Conservation (phyloP, 2,797 vertebrate species). For the Megalops cyprinoides region DNA sequence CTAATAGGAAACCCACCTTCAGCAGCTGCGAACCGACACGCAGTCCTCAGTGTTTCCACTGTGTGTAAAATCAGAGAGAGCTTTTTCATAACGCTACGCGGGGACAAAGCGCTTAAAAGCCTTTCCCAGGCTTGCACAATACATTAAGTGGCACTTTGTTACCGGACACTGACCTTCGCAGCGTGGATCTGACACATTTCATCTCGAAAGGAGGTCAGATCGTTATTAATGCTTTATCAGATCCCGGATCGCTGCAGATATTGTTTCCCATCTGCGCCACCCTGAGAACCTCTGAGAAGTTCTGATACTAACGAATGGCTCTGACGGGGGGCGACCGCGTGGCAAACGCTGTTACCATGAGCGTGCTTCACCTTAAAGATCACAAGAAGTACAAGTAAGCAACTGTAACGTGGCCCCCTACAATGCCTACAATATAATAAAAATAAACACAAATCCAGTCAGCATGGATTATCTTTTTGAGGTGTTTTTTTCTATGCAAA, state of each 20-base stretch:
- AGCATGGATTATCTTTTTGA: neutral
- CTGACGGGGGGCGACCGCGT: neutral
- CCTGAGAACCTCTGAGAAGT: constrained; percentile 13
- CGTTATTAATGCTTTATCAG: constrained; percentile 24
- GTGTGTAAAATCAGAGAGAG: neutral
- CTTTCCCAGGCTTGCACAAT: neutral
- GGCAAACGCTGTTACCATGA: neutral
- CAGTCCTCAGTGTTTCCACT: neutral
- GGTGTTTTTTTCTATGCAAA: neutral
- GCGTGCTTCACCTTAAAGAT: neutral
- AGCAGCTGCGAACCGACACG: neutral
- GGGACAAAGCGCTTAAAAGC: neutral
- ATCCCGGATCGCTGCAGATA: constrained; percentile 12
- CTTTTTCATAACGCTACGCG: constrained; percentile 4
- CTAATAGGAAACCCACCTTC: neutral
- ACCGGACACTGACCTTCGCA: neutral
- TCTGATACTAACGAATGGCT: neutral
- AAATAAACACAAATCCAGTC: neutral
- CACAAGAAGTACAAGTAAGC: neutral
- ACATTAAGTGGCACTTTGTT: constrained; percentile 1
- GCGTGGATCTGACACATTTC: neutral
- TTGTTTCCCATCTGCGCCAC: neutral
- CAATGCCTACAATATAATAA: neutral
- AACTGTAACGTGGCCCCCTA: neutral
- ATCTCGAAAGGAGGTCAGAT: constrained; percentile 1